Evolutionary conservation across 2,113 vertebrate species (phyloP).

Genomic region (Otus sunia): DNA sequence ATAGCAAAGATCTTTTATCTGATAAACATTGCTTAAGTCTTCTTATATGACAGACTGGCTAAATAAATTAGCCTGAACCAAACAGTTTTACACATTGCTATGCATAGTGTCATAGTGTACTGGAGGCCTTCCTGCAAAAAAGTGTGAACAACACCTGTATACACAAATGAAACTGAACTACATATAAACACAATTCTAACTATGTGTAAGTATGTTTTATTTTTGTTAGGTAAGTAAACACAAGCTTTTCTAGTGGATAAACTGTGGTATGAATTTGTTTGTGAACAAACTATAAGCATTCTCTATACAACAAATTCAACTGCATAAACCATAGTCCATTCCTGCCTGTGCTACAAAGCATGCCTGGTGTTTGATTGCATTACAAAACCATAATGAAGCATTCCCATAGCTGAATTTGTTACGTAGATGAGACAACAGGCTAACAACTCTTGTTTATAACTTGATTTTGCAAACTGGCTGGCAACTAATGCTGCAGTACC

Average conservation of each 20-base stretch:
- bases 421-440: background rate
- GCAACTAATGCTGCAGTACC: background rate
- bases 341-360: background rate
- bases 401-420: background rate
- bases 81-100: background rate
- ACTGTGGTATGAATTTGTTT: background rate
- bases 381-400: background rate
- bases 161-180: background rate
- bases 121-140: background rate
- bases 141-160: background rate
- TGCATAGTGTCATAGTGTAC: background rate
- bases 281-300: background rate
- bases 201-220: background rate
- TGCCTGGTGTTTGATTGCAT: background rate
- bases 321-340: background rate
- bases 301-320: background rate
- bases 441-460: background rate
- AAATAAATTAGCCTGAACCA: background rate
- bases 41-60: background rate
- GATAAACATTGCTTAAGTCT: background rate
- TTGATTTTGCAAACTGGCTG: background rate
- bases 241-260: background rate
- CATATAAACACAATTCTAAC: background rate
- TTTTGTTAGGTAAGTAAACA: background rate
- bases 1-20: background rate